Evolutionary conservation across 2,797 vertebrate species (phyloP), one percentile per base, ranked within the genome.

Genomic region (Gobio occitaniae): DNA sequence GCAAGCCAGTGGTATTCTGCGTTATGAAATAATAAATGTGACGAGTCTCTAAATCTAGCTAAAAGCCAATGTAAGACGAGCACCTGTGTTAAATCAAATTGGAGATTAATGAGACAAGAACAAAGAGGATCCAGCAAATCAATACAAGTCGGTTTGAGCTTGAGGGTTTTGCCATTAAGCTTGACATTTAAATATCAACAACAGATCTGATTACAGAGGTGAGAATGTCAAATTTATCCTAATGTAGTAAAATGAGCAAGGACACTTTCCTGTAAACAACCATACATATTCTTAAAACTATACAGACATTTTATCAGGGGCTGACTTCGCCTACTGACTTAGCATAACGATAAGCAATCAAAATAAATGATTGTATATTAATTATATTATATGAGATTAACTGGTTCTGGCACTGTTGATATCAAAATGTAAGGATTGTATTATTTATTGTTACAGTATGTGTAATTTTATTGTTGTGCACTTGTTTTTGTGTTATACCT

Each of bases 131-230:
- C 85, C 79, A 82, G 76, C 48, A 36, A 70, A 92, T 90, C 87
- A 69, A 91, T 89, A 48, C 50, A 16, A n/a, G 85, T 54, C 71
- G 56, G 84, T 83, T 66, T 63, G 79, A 52, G 50, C 87, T 79
- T 56, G 56, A 84, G 86, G 87, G 59, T 78, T 89, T 87, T 89
- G 82, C 88, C 86, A 90, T 90, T 89, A 87, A 82, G 71, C 79
- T 82, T 75, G 90, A 90, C 89, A 90, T 94, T 87, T 87, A 75
- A 87, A 83, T 80, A 78, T 90, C 87, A 87, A 84, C 86, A 88
- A 80, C 65, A 85, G 86, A 90, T 80, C 80, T 83, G 71, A 91
- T 91, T 91, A 87, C 75, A 87, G 68, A 72, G 52, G 80, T 77
- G 69, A 90, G 54, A 79, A 80, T 70, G 80, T 81, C 66, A 86